Percentiles rank a stretch among this genome's conserved stretches.
Conservation (phyloP, 2,888 invertebrate species). For the Smittia sp. region DNA sequence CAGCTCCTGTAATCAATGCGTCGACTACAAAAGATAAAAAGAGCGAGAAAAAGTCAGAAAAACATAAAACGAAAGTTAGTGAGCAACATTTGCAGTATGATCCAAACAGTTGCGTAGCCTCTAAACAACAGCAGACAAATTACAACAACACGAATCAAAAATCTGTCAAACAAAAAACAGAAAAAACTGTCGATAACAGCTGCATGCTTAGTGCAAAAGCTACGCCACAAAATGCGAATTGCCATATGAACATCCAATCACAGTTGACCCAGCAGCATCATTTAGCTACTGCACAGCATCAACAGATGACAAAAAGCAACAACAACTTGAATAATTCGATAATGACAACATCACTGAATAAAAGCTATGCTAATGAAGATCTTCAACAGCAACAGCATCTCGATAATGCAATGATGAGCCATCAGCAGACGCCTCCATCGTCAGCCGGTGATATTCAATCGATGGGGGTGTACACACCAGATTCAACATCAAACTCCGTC, state of each 20-base stretch:
- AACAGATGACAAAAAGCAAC: slow-evolving; percentile 29
- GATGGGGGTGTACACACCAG: slow-evolving; percentile 83
- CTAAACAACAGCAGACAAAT: slow-evolving; percentile 56
- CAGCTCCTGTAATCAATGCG: background rate
- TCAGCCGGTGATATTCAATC: slow-evolving; percentile 66
- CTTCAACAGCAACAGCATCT: slow-evolving; percentile 22
- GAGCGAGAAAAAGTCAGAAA: slow-evolving; percentile 34
- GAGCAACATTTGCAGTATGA: slow-evolving; percentile 36
- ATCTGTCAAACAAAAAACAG: slow-evolving; percentile 50
- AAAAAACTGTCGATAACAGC: slow-evolving; percentile 36
- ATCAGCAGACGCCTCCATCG: slow-evolving; percentile 54
- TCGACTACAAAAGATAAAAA: background rate
- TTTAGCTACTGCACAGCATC: slow-evolving; percentile 13
- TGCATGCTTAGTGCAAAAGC: slow-evolving; percentile 53
- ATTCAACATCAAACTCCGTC: slow-evolving; percentile 78
- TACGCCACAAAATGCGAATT: slow-evolving; percentile 56
- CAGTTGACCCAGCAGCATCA: background rate
- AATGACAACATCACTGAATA: slow-evolving; percentile 22
- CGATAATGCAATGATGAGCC: slow-evolving; percentile 18
- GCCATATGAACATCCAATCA: slow-evolving; percentile 49
- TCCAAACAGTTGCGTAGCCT: slow-evolving; percentile 47
- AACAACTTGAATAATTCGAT: slow-evolving; percentile 22
- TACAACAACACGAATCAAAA: slow-evolving; percentile 50
- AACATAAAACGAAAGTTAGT: slow-evolving; percentile 23
- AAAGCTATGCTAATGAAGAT: slow-evolving; percentile 24